Evolutionary conservation across 2,113 vertebrate species (phyloP).

Genomic region (Alaudala cheleensis): DNA sequence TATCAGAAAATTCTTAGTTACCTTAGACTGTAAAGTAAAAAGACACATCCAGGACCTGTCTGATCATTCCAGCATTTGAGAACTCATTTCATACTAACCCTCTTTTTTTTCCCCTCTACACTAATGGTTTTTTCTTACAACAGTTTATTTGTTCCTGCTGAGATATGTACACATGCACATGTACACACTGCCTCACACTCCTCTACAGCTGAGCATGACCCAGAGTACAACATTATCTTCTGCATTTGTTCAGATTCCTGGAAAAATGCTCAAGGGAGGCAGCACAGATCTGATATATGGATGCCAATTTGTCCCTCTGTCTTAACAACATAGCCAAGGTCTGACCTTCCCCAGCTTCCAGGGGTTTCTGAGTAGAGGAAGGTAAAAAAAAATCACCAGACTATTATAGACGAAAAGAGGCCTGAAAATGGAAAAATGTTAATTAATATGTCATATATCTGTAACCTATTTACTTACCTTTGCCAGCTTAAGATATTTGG

Average conservation of each 20-base stretch:
- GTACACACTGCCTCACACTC: not conserved
- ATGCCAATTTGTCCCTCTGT: conserved; percentile 20
- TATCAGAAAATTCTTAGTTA: not conserved
- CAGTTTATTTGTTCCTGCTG: not conserved
- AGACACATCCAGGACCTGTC: not conserved
- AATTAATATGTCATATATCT: not conserved
- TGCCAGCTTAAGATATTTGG: not conserved
- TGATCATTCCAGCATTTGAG: not conserved
- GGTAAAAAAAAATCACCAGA: not conserved
- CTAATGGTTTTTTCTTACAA: not conserved
- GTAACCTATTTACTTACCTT: not conserved
- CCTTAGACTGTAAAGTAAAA: not conserved
- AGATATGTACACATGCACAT: not conserved
- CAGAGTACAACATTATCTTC: not conserved
- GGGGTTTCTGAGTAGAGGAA: not conserved
- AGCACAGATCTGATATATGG: not conserved
- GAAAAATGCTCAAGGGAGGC: conserved; percentile 18
- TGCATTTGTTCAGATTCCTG: not conserved
- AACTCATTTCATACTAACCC: not conserved
- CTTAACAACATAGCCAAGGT: conserved; percentile 9
- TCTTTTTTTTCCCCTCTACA: fast-evolving
- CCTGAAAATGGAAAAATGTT: not conserved
- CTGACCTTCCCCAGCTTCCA: conserved; percentile 23
- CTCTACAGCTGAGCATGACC: not conserved
- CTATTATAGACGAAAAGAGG: not conserved